A percentile compares a stretch with the other conserved stretches of the same genome.
Evolutionary conservation across 53 echinoderm and acorn worm species (phyloP).

Genomic region (Patiria pectinifera): DNA sequence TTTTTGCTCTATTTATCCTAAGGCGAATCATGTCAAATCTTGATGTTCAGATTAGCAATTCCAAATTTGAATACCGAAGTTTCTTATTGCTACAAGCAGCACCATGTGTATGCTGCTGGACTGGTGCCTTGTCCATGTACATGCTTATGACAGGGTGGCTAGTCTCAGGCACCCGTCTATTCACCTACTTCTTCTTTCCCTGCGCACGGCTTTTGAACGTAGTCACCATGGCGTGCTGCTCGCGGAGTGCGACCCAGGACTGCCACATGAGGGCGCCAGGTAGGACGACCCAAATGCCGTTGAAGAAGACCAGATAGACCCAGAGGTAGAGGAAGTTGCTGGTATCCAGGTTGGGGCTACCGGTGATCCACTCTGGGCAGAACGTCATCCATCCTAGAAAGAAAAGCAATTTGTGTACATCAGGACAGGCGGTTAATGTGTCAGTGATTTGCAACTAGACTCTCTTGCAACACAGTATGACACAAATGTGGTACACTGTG

Average conservation of each 20-base stretch:
- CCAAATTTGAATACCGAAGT: too few relatives aligned
- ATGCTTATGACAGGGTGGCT: too few relatives aligned
- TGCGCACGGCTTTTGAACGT: not conserved
- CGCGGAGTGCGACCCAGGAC: conserved; percentile 52
- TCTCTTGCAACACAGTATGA: too few relatives aligned
- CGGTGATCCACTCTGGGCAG: conserved; percentile 55
- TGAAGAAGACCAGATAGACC: conserved; percentile 65
- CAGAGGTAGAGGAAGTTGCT: conserved; percentile 53
- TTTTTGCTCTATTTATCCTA: too few relatives aligned
- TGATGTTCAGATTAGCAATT: too few relatives aligned
- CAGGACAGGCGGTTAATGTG: too few relatives aligned
- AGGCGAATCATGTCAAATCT: too few relatives aligned
- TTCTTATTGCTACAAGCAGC: too few relatives aligned
- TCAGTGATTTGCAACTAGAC: too few relatives aligned
- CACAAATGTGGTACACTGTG: too few relatives aligned
- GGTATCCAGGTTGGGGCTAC: conserved; percentile 62
- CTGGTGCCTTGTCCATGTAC: too few relatives aligned
- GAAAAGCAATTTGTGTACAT: not conserved
- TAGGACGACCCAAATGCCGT: conserved; percentile 62
- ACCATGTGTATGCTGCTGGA: too few relatives aligned
- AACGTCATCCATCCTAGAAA: conserved; percentile 61
- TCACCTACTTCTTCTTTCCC: conserved; percentile 34
- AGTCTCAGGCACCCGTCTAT: not conserved
- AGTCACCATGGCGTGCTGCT: conserved; percentile 10
- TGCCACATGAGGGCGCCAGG: conserved; percentile 57